Evolutionary conservation across 2,888 invertebrate species (phyloP), one percentile per base, ranked within the genome.

Genomic region (Drosophila peninsularis): DNA sequence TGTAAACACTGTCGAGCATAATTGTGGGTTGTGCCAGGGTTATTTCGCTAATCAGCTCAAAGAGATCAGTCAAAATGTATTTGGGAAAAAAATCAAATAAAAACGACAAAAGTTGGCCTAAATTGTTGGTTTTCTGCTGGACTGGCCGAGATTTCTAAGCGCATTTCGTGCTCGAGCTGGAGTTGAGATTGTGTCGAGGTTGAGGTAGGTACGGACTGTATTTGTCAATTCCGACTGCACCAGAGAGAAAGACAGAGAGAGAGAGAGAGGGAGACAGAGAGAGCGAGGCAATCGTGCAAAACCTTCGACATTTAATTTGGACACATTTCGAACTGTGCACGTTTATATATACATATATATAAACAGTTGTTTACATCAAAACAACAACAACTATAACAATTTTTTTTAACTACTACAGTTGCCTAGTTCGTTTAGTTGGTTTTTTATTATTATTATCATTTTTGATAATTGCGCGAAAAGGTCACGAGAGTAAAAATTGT

Each of bases 231-330:
- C 10, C 24, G 78, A 53, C 75, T 58, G 39, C 50, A 37, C 9
- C 32, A 21, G 34, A 50, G 34, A 50, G 49, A 50, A 34, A 36
- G 34, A 34, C 21, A 21, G 21, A 50, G 14, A 14, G n/a, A 11
- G 47, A 11, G 17, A 34, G 49, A 34, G 49, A 6, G 19, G 32
- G 49, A 19, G 32, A 32, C 17, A 17, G 47, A 11, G 11, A 6
- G 32, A 21, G 53, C 52, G 65, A 84, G 82, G 82, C 78, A 80
- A 76, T 84, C 83, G 83, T 84, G 83, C 83, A 82, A 86, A 85
- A 84, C 89, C 85, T 86, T 86, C 85, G 85, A 78, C 85, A 86
- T 86, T 86, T 86, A 86, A 86, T 88, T 86, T 87, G 76, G 76
- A 74, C 72, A 83, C 82, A 71, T 82, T 82, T 84, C 70, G 74